Evolutionary conservation across 2,113 vertebrate species (phyloP), one percentile per base, ranked within the genome.

Genomic region (Oryzias javanicus): DNA sequence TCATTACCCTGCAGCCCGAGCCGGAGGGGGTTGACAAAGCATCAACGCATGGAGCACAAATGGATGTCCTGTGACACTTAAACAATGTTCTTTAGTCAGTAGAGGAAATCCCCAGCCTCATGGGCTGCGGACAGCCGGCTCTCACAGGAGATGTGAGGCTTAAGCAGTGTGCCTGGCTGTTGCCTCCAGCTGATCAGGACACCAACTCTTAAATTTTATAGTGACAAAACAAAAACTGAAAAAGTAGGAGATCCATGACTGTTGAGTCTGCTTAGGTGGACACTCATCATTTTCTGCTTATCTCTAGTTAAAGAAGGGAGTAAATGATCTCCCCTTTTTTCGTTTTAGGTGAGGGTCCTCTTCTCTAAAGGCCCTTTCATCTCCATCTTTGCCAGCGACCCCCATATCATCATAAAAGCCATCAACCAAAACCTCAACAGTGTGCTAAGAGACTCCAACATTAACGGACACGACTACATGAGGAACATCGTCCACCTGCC

Each of bases 351-450:
- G 18, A 90, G 97, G 71, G 92, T 98, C 52, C 85, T 99, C 60
- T 99, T 99, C 88, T 99, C 97, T 6, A 98, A 98, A 84, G 97
- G 96, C 15, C 97, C 97, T 0, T 99, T 98, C 71, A 98, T 99
- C 76, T 96, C 97, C 68, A 94, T 99, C 82, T 99, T 99, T 85
- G 97, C 97, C 44, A 99, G 97, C 54, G 97, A 99, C 64, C 97
- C 97, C 0, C 97, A 99, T 69, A 99, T 99, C 48, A 99, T 99
- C 57, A 99, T 99, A 73, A 99, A 99, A 84, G 97, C 97, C 25
- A 98, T 99, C 82, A 99, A 99, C 87, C 97, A 99, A 90, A 99
- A 99, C 89, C 94, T 99, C 60, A 98, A 94, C 79, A 98, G 96
- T 3, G 97, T 99, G 67, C 91, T 99, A 1, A 93, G 96, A 19